Base-by-base conservation (phyloP, 2,888 invertebrate species). In the Meandrusa payeni region DNA sequence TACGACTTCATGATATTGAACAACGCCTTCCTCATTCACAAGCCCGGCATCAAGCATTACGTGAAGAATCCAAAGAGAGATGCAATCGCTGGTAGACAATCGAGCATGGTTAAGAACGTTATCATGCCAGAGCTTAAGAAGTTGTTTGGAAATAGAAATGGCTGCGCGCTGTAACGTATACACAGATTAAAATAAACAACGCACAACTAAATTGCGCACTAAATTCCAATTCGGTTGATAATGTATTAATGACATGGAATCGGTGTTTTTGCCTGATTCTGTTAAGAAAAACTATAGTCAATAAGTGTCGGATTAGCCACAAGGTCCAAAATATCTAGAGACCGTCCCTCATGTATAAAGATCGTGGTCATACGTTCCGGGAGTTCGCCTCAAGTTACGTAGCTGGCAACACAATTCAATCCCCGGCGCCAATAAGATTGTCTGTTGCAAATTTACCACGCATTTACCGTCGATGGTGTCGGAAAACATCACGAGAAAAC, bases 1-100 rank as follows among this genome's bases (percentile, higher is more conserved):
- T 97, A 97, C 78, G 96, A 97, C 69, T 97, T 97, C 74, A 93
- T 96, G 78, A 96, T 97, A 60, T 80, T 97, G 67, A 95, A 97
- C 85, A 96, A 97, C 78, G 96, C 95, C n/a, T 97, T 97, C 78
- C 89, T 97, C 46, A 95, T 94, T 36, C 97, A 97, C 81, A 94
- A 95, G 59, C 97, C 97, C 0, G 97, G 97, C 34, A 97, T 97
- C 58, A 97, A 97, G 73, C 89, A 93, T 37, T 92, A 93, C 76
- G 93, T 92, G 64, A 94, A 93, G 69, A 95, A 97, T 69, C 86
- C 92, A 11, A 93, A 93, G 54, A 89, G 96, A 38, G 94, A 94
- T 34, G 89, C 91, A 64, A 85, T 95, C 39, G 93, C 95, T 3
- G 90, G 90, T 24, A 93, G 94, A 66, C 96, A 96, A 56, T 93